Evolutionary conservation across 2,113 vertebrate genomes (phyloP), one percentile per base, ranked within the genome.

Genomic region (Bucco capensis): DNA sequence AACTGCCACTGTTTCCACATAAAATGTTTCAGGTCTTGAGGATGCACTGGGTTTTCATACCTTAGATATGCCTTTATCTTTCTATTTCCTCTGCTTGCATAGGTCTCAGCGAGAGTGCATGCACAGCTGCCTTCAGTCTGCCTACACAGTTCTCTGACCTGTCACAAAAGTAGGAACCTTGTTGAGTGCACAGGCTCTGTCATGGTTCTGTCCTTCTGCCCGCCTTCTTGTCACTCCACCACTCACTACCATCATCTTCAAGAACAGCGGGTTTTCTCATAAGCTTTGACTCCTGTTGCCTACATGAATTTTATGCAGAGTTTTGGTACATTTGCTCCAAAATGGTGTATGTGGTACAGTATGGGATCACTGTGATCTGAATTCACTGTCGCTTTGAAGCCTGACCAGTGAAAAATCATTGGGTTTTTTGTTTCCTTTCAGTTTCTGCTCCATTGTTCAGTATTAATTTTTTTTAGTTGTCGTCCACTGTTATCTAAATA

Each of bases 331-430:
- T 83, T 67, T 84, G 6, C 11, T 46, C 62, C 10, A 33, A 22
- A 73, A 10, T 6, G 14, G 1, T 46, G 5, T 4, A 2, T 3
- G 1, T 38, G 38, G 14, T 40, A 5, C 1, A 0, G 9, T 14
- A 1, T 44, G 23, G 51, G 17, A 27, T 86, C 12, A 1, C 62
- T 37, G n/a, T 24, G 25, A 9, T 69, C 40, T 8, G 13, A 70
- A 73, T 9, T 54, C 49, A 3, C 5, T 38, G 8, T 27, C 13
- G 21, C 40, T 60, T 14, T 83, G 81, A 61, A 60, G 10, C 38
- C 23, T 24, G 18, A 47, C 23, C 7, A 14, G 14, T 37, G 25
- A 65, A 62, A 73, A 81, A 67, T 66, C 16, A 10, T 9, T 12
- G 9, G 1, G 0, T n/a, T 85, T 25, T 6, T 47, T 53, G 21